Base-by-base conservation (phyloP, 2,888 invertebrate genomes). In the Ditula angustiorana region DNA sequence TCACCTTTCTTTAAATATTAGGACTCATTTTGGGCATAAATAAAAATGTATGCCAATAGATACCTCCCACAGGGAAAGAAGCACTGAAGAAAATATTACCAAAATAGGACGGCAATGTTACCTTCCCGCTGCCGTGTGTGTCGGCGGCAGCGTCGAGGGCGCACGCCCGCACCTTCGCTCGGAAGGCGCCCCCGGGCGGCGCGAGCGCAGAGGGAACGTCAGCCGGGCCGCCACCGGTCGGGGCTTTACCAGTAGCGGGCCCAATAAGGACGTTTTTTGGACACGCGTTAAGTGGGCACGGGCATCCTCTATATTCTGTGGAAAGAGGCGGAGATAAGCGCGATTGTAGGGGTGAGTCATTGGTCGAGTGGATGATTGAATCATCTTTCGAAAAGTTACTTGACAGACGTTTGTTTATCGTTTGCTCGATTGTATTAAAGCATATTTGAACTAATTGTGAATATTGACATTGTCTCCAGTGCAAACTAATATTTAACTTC, bases 251-350 rank as follows among this genome's bases (percentile, higher is more conserved):
- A 97, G 97, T 97, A 97, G 96, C 97, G 96, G 97, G 97, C 95
- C 97, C 97, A 97, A 97, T 97, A 97, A 95, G 97, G 96, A 96
- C 97, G 97, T 98, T 98, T 98, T 97, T 97, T 97, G 97, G 97
- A 97, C 97, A 97, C 95, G 97, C 95, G 94, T 97, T 97, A 94
- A 97, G 95, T 93, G 97, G 97, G 94, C 97, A 97, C 81, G 97
- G 96, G 92, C 97, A 97, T 92, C 94, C 94, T 75, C 91, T 87
- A 67, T 92, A 92, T 83, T 92, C 92, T 92, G 85, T 11, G 85
- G 85, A 50, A 30, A 50, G 11, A 50, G n/a, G 46, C 23, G 11
- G 2, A 21, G n/a, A 46, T 46, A 46, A 46, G 37, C 33, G 37
- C 26, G 49, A 37, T 4, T 26, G 19, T 16, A n/a, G 4, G 3